Percentiles rank a stretch among this genome's conserved stretches.
Evolutionary conservation across 2,797 vertebrate species (phyloP).

Genomic region (Chrysocyon brachyurus): DNA sequence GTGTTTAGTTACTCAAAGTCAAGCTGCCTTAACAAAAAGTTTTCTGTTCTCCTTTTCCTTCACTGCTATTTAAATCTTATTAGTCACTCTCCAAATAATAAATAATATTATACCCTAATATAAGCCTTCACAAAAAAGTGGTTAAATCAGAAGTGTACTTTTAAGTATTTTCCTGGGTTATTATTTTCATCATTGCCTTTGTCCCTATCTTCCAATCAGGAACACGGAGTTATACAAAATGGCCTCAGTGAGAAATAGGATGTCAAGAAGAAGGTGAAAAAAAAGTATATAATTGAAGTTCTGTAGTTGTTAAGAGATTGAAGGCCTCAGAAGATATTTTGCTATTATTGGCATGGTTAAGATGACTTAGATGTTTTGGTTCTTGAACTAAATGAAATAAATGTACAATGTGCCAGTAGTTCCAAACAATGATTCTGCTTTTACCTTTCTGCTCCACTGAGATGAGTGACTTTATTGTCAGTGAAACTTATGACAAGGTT

Average conservation of each 20-base stretch:
- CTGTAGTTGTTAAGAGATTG: constrained; percentile 50
- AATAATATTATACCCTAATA: neutral
- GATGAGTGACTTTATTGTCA: constrained; percentile 54
- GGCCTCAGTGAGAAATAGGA: constrained; percentile 58
- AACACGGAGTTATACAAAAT: constrained; percentile 60
- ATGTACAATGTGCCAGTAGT: constrained; percentile 19
- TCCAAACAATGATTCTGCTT: constrained; percentile 61
- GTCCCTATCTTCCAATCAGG: constrained; percentile 61
- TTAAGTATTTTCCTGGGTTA: constrained; percentile 1
- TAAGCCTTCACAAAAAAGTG: neutral
- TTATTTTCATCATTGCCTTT: constrained; percentile 75
- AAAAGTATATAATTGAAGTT: constrained; percentile 44
- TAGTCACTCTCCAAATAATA: neutral
- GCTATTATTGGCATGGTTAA: constrained; percentile 43
- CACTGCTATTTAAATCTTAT: constrained; percentile 5
- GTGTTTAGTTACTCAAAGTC: neutral
- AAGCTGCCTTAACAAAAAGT: neutral
- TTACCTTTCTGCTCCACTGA: constrained; percentile 65
- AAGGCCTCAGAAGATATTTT: neutral
- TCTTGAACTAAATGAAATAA: constrained; percentile 70
- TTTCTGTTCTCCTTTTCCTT: neutral
- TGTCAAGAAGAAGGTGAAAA: neutral
- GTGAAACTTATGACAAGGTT: constrained; percentile 65
- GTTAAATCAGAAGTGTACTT: neutral
- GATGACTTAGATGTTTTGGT: constrained; percentile 59